Evolutionary conservation across 2,113 vertebrate species (phyloP).

Genomic region (Thryonomys swinderianus): DNA sequence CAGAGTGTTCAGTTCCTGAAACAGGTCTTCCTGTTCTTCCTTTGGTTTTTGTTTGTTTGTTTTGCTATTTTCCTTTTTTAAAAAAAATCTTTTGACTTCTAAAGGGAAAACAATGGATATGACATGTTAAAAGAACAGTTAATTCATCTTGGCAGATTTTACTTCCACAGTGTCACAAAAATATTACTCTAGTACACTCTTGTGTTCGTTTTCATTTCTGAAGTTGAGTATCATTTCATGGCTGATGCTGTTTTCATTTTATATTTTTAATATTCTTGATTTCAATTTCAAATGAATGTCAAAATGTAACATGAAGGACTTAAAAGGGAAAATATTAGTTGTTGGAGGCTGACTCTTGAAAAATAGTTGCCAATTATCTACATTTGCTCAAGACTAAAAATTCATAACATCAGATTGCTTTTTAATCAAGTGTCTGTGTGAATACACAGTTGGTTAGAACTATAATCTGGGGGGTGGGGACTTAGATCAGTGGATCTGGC

Average conservation of each 20-base stretch:
- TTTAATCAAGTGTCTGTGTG: conserved; percentile 39
- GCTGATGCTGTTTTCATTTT: conserved; percentile 73
- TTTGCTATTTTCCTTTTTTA: conserved; percentile 76
- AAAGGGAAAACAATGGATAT: conserved; percentile 59
- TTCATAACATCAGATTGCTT: background rate
- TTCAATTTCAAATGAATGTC: conserved; percentile 73
- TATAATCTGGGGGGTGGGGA: background rate
- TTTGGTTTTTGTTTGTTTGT: background rate
- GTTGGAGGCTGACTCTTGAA: conserved; percentile 24
- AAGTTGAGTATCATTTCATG: conserved; percentile 63
- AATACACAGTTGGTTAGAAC: conserved; percentile 48
- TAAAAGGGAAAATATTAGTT: conserved; percentile 65
- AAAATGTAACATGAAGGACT: conserved; percentile 70
- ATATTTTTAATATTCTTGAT: conserved; percentile 65
- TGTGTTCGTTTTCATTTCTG: conserved; percentile 67
- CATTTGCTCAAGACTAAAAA: conserved; percentile 29
- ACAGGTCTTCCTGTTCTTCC: conserved; percentile 62
- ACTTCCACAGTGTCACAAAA: conserved; percentile 68
- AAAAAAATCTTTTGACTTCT: conserved; percentile 78
- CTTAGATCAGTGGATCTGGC: no score
- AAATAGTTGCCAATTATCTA: conserved; percentile 18
- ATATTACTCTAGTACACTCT: conserved; percentile 64
- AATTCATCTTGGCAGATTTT: conserved; percentile 44
- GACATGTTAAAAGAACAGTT: conserved; percentile 53
- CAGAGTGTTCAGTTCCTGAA: conserved; percentile 80